A percentile compares a stretch with the other conserved stretches of the same genome.
Conservation (phyloP, 2,888 invertebrate genomes). For the Netelia inedita region DNA sequence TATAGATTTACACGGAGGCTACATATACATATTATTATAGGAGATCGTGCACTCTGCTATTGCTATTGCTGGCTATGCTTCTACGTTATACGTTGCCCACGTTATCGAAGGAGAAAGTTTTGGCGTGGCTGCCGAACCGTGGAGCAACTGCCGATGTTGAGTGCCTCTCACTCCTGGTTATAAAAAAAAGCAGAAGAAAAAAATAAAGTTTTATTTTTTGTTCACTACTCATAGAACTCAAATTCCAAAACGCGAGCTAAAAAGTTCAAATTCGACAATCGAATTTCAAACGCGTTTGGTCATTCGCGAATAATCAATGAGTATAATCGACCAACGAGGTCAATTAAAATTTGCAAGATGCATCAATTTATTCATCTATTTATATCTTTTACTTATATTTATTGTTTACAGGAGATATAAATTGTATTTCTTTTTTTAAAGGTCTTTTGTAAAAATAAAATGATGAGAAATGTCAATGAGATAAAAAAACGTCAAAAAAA, state of each 20-base stretch:
- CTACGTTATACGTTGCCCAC: constrained; percentile 37
- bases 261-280: neutral
- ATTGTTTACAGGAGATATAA: too few relatives aligned
- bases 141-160: constrained; percentile 34
- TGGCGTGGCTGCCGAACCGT: constrained; percentile 67
- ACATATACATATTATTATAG: constrained; percentile 60
- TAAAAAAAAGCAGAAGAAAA: constrained; percentile 28
- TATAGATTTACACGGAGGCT: constrained; percentile 41
- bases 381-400: too few relatives aligned
- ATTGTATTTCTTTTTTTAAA: too few relatives aligned
- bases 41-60: constrained; percentile 59
- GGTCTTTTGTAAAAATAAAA: too few relatives aligned
- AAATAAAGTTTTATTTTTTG: neutral
- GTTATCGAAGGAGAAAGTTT: constrained; percentile 70
- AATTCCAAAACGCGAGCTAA: neutral
- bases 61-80: constrained; percentile 48
- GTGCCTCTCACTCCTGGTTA: constrained; percentile 54
- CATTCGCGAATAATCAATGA: too few relatives aligned
- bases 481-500: too few relatives aligned
- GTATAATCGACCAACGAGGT: too few relatives aligned
- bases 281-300: too few relatives aligned
- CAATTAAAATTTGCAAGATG: neutral
- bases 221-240: neutral
- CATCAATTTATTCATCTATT: too few relatives aligned
- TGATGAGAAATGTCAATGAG: too few relatives aligned